A percentile compares a stretch with the other conserved stretches of the same genome.
Conservation (phyloP, 2,888 invertebrate genomes). For the Koerneria pararmatus region DNA sequence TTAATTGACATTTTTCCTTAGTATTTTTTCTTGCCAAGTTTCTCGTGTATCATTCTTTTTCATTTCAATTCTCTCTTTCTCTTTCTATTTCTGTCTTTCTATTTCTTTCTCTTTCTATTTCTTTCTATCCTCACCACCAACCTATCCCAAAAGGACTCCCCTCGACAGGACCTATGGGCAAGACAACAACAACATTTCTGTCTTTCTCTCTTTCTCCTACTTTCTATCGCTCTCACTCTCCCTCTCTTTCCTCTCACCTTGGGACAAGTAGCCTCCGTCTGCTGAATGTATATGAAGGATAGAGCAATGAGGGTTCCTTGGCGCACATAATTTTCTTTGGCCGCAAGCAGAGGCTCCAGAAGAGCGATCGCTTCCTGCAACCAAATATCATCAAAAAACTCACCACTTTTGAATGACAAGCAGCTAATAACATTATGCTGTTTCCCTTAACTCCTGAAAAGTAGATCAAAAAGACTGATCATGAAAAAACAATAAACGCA, state of each 20-base stretch:
- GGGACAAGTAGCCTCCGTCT: conserved; percentile 89
- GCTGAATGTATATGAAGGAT: conserved; percentile 94
- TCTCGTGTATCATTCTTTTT: too few relatives aligned
- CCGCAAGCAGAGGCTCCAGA: conserved; percentile 95
- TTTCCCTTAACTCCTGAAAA: not conserved
- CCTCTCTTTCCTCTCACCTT: conserved; percentile 70
- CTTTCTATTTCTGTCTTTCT: too few relatives aligned
- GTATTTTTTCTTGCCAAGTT: too few relatives aligned
- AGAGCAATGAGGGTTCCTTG: conserved; percentile 95
- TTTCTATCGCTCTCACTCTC: too few relatives aligned
- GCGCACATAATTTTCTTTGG: conserved; percentile 95
- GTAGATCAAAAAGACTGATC: not conserved
- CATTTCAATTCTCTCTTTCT: too few relatives aligned
- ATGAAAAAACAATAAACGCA: not conserved
- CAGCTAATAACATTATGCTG: not conserved
- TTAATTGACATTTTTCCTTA: too few relatives aligned
- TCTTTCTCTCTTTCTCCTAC: too few relatives aligned
- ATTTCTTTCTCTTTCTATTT: too few relatives aligned
- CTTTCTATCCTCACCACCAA: too few relatives aligned
- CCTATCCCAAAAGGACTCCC: too few relatives aligned
- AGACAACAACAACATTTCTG: too few relatives aligned
- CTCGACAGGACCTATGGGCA: too few relatives aligned
- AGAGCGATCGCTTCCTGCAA: conserved; percentile 83
- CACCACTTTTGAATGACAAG: conserved; percentile 4
- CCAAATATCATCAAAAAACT: not conserved